phyloP scores from a whole-genome alignment of 2,888 invertebrate species.

The Protodeltote pygarga region DNA sequence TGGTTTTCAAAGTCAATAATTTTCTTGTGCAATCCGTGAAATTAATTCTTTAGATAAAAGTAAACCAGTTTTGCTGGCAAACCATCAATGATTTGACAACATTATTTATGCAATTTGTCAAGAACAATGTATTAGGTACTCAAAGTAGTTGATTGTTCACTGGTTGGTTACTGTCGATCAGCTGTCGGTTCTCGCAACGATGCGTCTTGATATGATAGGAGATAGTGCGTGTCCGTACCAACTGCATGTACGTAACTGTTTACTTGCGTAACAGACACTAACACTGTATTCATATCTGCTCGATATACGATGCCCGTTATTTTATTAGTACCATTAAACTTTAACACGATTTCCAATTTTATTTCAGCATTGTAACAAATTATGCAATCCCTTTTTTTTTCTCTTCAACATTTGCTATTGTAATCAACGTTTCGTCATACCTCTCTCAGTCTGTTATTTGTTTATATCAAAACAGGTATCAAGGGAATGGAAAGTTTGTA shows the following conservation, averaged over 20 bases:
- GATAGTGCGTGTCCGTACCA: slow-evolving; percentile 77
- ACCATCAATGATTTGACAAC: slow-evolving; percentile 12
- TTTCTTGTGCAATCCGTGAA: too few relatives aligned
- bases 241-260: slow-evolving; percentile 64
- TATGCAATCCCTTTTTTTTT: slow-evolving; percentile 31
- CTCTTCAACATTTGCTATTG: slow-evolving; percentile 17
- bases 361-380: slow-evolving; percentile 5
- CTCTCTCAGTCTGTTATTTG: slow-evolving; percentile 25
- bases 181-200: slow-evolving; percentile 73
- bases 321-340: slow-evolving; percentile 63
- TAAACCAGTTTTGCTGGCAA: slow-evolving; percentile 2
- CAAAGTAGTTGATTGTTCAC: slow-evolving; percentile 8
- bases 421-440: slow-evolving; percentile 11
- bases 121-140: slow-evolving; percentile 12
- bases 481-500: slow-evolving; percentile 42
- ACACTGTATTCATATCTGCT: slow-evolving; percentile 54
- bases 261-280: slow-evolving; percentile 69
- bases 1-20: too few relatives aligned
- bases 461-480: slow-evolving; percentile 32
- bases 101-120: slow-evolving; percentile 37
- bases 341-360: slow-evolving; percentile 27
- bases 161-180: slow-evolving; percentile 62
- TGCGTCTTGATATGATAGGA: slow-evolving; percentile 76
- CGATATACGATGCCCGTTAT: slow-evolving; percentile 60
- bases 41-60: background rate